Evolutionary conservation across 1,140 invertebrate species (phyloP), one percentile per base, ranked within the genome.

Genomic region (Steinernema feltiae): DNA sequence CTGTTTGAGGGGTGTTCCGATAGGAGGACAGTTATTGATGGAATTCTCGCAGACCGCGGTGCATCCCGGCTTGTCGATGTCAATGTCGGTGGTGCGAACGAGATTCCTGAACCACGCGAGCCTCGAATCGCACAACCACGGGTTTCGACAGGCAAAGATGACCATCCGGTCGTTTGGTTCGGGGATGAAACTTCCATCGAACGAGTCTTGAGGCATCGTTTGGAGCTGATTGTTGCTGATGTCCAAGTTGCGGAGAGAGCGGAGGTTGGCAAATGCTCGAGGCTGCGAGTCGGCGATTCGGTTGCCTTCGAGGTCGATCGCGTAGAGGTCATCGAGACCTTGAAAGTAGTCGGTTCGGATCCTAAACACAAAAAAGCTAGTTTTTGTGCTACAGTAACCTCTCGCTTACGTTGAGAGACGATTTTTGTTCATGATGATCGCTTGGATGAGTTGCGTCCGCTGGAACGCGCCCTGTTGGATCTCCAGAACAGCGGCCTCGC

Each of bases 171-270:
- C 85, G 71, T 86, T 83, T 15, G 83, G 83, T 27, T 76, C 75
- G 30, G 84, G 84, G 29, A 74, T 73, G 78, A 85, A 86, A 1
- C 83, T 80, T 41, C 78, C 78, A 17, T 77, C 79, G 70, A 85
- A 86, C 17, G 84, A 78, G 71, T 85, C 74, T 12, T 74, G 48
- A 1, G 85, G 85, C 79, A 86, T 81, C 18, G 83, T 82, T 81
- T 86, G 83, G 29, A 85, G 84, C 48, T 82, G 85, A 72, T 85
- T 85, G 75, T 85, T 85, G 71, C 84, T 85, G 77, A 85, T 86
- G 73, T 85, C 84, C 48, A 85, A 76, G 83, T 86, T 85, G 29
- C 81, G 69, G 2, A 85, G 76, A 29, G 72, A 31, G 48, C 84
- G 84, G 32, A 85, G 77, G 71, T 86, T 85, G n/a, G 85, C 85